Conservation (phyloP, 1,140 invertebrate species). For the Polyergus mexicanus region DNA sequence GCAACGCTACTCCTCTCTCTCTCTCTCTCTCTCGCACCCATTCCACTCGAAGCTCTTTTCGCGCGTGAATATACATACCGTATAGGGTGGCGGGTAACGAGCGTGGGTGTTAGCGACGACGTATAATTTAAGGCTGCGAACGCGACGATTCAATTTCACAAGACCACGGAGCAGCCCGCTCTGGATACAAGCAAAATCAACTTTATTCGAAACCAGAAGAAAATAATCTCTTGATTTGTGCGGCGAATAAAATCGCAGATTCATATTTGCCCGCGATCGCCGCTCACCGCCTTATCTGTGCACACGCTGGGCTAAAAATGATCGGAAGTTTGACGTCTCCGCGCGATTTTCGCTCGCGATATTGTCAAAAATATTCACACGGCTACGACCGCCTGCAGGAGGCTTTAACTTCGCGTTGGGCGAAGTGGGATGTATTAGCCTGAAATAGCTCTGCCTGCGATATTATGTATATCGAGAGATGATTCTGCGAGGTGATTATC, state of each 20-base stretch:
- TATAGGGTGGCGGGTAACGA: constrained; percentile 51
- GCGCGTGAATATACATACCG: constrained; percentile 67
- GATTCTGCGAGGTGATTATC: background rate
- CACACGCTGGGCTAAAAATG: constrained; percentile 57
- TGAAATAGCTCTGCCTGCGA: constrained; percentile 1
- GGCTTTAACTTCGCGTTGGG: constrained; percentile 56
- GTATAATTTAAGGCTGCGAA: constrained; percentile 78
- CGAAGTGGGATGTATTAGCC: constrained; percentile 49
- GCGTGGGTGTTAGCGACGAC: constrained; percentile 78
- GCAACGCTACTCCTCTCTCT: constrained; percentile 28
- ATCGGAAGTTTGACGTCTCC: constrained; percentile 66
- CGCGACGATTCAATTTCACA: constrained; percentile 79
- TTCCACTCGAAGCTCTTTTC: constrained; percentile 49
- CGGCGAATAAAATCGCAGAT: constrained; percentile 74
- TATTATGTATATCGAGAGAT: background rate
- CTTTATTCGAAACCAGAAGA: constrained; percentile 59
- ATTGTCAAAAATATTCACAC: constrained; percentile 67
- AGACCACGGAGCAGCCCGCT: constrained; percentile 67
- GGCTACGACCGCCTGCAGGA: constrained; percentile 47
- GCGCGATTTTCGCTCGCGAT: constrained; percentile 59
- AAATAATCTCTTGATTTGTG: constrained; percentile 77
- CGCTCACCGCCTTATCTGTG: constrained; percentile 62
- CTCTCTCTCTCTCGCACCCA: background rate
- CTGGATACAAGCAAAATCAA: constrained; percentile 67
- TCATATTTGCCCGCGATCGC: constrained; percentile 70